Percentiles rank a stretch among this genome's conserved stretches.
Conservation (phyloP, 2,797 vertebrate species). For the Knipowitschia caucasica region DNA sequence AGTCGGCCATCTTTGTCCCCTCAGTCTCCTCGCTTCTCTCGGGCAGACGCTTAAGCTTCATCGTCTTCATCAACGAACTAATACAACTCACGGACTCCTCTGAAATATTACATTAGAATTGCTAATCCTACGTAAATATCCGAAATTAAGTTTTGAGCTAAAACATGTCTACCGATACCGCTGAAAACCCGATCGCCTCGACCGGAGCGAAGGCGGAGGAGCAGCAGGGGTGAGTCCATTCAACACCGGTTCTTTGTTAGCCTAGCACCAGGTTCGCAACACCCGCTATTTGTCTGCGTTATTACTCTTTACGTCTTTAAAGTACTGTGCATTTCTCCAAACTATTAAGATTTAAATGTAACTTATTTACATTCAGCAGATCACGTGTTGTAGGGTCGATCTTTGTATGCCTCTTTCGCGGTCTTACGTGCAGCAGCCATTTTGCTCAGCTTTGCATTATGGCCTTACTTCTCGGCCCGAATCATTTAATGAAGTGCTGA, state of each 20-base stretch:
- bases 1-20: background rate
- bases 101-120: background rate
- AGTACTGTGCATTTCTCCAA: too few species aligned
- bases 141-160: background rate
- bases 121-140: background rate
- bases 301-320: background rate
- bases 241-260: slow-evolving; percentile 54
- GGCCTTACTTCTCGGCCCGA: background rate
- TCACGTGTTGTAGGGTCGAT: too few species aligned
- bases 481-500: too few species aligned
- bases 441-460: slow-evolving; percentile 1
- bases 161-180: slow-evolving; percentile 74
- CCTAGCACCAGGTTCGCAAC: slow-evolving; percentile 18
- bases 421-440: background rate
- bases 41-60: background rate
- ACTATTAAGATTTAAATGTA: background rate
- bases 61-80: background rate
- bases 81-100: too few species aligned
- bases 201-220: slow-evolving; percentile 49
- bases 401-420: slow-evolving; percentile 7
- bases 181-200: slow-evolving; percentile 29
- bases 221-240: slow-evolving; percentile 62
- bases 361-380: too few species aligned
- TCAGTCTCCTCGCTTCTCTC: slow-evolving; percentile 1
- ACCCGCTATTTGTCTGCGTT: background rate